phyloP scores from a whole-genome alignment of 1,140 invertebrate species.

The Theocolax elegans region DNA sequence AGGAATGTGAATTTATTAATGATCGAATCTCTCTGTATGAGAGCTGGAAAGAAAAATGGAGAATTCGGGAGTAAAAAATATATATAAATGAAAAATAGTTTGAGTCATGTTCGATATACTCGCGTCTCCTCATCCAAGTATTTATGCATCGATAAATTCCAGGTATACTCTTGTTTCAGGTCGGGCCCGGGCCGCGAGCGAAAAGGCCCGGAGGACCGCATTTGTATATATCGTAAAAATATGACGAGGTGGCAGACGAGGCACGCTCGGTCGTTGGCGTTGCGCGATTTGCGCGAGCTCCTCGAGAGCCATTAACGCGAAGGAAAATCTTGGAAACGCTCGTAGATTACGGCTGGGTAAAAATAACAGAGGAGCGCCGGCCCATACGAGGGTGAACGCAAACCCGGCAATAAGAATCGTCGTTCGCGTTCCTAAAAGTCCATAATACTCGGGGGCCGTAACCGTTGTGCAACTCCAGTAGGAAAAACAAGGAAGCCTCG shows the following conservation, averaged over 20 bases:
- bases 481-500: slow-evolving; percentile 15
- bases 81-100: too few species aligned
- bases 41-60: too few species aligned
- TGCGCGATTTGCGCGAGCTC: not conserved
- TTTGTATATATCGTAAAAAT: not conserved
- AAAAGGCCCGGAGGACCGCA: too few species aligned
- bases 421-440: slow-evolving; percentile 20
- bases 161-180: not conserved
- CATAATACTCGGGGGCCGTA: slow-evolving; percentile 14
- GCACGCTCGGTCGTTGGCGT: too few species aligned
- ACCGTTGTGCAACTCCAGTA: not conserved
- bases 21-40: too few species aligned
- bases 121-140: not conserved
- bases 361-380: slow-evolving; percentile 15
- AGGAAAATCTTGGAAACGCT: slow-evolving; percentile 21
- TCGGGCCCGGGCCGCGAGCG: too few species aligned
- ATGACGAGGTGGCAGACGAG: too few species aligned
- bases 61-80: too few species aligned
- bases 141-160: slow-evolving; percentile 7
- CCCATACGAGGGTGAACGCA: too few species aligned
- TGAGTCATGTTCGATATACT: too few species aligned
- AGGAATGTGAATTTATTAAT: too few species aligned
- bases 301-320: slow-evolving; percentile 12
- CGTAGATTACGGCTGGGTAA: slow-evolving; percentile 11
- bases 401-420: slow-evolving; percentile 9